Percentiles rank a stretch among this genome's conserved stretches.
These are phyloP conservation scores for Graphium colonna DNA, from an alignment of 2,888 invertebrate genomes.

Conservation along the genomic window DNA sequence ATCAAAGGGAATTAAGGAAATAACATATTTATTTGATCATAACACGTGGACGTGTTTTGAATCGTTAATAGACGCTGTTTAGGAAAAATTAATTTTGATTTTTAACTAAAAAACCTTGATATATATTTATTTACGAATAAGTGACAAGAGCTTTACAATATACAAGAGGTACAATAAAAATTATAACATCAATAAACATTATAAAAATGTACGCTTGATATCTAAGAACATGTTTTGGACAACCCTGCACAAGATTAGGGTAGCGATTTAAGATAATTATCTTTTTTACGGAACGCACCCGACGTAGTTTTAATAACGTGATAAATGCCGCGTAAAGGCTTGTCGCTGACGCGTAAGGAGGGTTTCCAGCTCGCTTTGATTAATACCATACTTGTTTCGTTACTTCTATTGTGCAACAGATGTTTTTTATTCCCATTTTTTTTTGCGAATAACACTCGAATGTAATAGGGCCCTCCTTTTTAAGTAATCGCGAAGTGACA, in stretches of 20 bases:
- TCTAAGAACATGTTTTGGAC: no score
- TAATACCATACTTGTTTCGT: slow-evolving; percentile 62
- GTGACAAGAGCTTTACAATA: no score
- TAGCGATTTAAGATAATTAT: slow-evolving; percentile 74
- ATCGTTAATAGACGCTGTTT: no score
- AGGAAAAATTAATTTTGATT: no score
- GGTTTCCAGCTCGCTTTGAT: slow-evolving; percentile 54
- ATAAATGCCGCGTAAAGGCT: slow-evolving; percentile 78
- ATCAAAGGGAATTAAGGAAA: no score
- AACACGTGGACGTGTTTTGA: no score
- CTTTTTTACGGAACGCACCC: slow-evolving; percentile 75
- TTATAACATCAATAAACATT: no score
- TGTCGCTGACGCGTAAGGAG: slow-evolving; percentile 71
- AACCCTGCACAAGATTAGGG: slow-evolving; percentile 73
- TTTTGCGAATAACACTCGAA: slow-evolving; percentile 42
- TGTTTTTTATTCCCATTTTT: slow-evolving; percentile 71
- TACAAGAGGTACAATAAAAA: no score
- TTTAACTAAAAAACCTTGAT: no score
- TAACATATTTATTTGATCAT: no score
- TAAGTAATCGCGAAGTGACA: slow-evolving; percentile 44
- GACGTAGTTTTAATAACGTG: slow-evolving; percentile 74
- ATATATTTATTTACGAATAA: no score
- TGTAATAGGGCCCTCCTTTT: slow-evolving; percentile 25
- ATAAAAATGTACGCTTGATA: no score
- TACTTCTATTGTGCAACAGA: slow-evolving; percentile 65